A percentile compares a stretch with the other conserved stretches of the same genome.
These are phyloP conservation scores for Drosophila novamexicana DNA, from an alignment of 1,140 invertebrate genomes.

Conservation along the genomic window DNA sequence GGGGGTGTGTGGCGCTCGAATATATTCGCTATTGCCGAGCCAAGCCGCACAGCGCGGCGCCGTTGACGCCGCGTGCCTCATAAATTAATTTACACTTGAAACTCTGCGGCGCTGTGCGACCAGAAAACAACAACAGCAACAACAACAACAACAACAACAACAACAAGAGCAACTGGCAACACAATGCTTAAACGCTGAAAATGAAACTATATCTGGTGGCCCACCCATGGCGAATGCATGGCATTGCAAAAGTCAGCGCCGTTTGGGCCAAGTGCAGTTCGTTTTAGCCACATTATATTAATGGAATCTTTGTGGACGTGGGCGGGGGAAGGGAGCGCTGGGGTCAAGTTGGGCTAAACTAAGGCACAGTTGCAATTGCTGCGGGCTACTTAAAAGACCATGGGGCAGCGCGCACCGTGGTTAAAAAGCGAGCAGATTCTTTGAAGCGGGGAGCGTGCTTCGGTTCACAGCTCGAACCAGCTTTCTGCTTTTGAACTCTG, in stretches of 20 bases:
- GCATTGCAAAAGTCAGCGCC: conserved; percentile 28
- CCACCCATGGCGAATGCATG: conserved; percentile 51
- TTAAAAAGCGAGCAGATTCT: background rate
- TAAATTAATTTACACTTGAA: conserved; percentile 82
- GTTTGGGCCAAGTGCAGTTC: conserved; percentile 42
- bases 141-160: conserved; percentile 34
- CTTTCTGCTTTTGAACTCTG: too few relatives aligned
- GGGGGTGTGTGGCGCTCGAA: background rate
- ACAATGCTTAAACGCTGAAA: conserved; percentile 51
- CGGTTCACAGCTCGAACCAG: too few relatives aligned
- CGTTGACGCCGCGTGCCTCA: conserved; percentile 71
- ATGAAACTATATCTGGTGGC: conserved; percentile 49
- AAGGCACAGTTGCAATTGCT: background rate
- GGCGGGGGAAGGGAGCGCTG: background rate
- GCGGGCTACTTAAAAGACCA: conserved; percentile 5
- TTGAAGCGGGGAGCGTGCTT: too few relatives aligned
- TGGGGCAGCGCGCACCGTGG: background rate
- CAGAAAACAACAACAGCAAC: conserved; percentile 45
- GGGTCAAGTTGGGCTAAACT: too few relatives aligned
- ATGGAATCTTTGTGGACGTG: background rate
- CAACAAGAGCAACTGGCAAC: conserved; percentile 24
- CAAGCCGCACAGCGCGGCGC: conserved; percentile 57
- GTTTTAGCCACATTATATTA: conserved; percentile 43
- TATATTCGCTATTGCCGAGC: conserved; percentile 42
- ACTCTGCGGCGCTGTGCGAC: conserved; percentile 49